Evolutionary conservation across 2,888 invertebrate genomes (phyloP).

Genomic region (Busseola fusca): DNA sequence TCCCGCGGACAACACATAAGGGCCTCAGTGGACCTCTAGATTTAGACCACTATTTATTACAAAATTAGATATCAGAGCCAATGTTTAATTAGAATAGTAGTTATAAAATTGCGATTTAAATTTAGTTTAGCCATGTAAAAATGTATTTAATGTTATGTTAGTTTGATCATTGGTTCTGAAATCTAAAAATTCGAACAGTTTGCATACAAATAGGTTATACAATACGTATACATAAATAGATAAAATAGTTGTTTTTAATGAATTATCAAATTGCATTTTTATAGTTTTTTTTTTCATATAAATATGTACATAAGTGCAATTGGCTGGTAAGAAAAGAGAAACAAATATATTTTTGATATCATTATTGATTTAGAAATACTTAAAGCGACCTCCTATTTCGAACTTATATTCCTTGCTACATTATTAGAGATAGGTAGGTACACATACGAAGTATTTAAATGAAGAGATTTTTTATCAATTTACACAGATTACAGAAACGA

Average conservation of each 20-base stretch:
- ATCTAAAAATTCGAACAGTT: slow-evolving; percentile 8
- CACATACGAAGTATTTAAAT: slow-evolving; percentile 25
- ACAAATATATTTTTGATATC: slow-evolving; percentile 29
- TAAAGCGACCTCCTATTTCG: slow-evolving; percentile 10
- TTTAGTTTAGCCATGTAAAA: slow-evolving; percentile 48
- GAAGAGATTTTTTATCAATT: slow-evolving; percentile 50
- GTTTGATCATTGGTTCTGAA: slow-evolving; percentile 42
- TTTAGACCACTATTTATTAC: slow-evolving; percentile 29
- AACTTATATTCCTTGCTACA: slow-evolving; percentile 6
- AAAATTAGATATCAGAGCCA: slow-evolving; percentile 48
- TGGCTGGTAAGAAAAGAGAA: slow-evolving; percentile 18
- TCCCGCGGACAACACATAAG: slow-evolving; percentile 85
- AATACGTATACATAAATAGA: slow-evolving; percentile 15
- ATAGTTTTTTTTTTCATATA: slow-evolving; percentile 40
- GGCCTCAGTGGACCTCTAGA: slow-evolving; percentile 89
- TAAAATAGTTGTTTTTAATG: slow-evolving; percentile 24
- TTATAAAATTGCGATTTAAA: slow-evolving; percentile 43
- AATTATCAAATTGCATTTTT: slow-evolving; percentile 53
- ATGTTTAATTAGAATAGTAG: slow-evolving; percentile 33
- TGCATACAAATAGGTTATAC: slow-evolving; percentile 32
- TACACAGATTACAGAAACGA: slow-evolving; percentile 70
- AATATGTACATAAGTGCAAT: slow-evolving; percentile 50
- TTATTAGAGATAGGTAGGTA: slow-evolving; percentile 5
- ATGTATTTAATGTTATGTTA: slow-evolving; percentile 41
- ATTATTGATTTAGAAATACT: slow-evolving; percentile 10